Base-by-base conservation (phyloP, 2,113 vertebrate genomes). In the Ammodytes marinus region DNA sequence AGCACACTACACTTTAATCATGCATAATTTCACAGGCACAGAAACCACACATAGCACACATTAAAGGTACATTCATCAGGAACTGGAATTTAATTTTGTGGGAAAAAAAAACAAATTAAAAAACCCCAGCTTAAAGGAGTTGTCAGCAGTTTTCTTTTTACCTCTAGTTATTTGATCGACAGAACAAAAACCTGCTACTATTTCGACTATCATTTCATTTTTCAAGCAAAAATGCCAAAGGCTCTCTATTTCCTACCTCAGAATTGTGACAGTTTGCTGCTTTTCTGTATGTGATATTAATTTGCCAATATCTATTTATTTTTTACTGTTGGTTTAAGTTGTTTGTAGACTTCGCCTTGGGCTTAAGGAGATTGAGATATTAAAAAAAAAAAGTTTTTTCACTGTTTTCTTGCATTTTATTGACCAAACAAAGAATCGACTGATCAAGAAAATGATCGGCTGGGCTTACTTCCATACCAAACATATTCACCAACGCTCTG, bases 21-120 rank as follows among this genome's bases (percentile, higher is more conserved):
- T 68, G 17, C 50, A 63, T 10, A 8, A 69, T 43, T 69, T 54
- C 19, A 64, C 61, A 72, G 61, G 64, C 37, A 40, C 52, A 59
- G 50, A 54, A 12, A 27, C 35, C 15, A 46, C 13, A 11, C 27
- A 11, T 58, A 49, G 43, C 8, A 4, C 8, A n/a, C 13, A 27
- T 2, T 27, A 27, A 27, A 10, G 9, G 19, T 6, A 2, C 6
- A 60, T 57, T 40, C 14, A 19, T 35, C 60, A 75, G n/a, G 19
- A 8, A 13, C 27, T 27, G 27, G 27, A 27, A 27, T 27, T 27
- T 27, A 27, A 27, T 27, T 27, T 27, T 27, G 27, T 27, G 27
- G 27, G 2, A 27, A 27, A 27, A 27, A 27, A 27, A 27, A 27
- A 1, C 27, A 27, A 27, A 27, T 27, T 27, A 27, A 27, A 27